Conservation (phyloP, 2,888 invertebrate genomes). For the Trisateles emortualis region DNA sequence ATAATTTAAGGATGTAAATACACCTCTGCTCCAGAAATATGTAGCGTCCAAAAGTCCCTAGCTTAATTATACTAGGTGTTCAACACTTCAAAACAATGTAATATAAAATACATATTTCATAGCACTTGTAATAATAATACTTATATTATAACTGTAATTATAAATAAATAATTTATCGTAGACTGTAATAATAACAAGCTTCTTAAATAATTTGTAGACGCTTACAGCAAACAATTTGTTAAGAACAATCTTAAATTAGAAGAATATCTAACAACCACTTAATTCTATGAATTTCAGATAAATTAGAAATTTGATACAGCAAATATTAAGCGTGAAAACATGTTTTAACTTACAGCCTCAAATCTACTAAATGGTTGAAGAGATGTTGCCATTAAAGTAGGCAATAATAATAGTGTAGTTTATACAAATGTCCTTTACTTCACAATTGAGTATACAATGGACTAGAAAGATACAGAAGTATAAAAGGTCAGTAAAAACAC, state of each 20-base stretch:
- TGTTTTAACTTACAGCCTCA: slow-evolving; percentile 25
- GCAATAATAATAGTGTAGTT: slow-evolving; percentile 20
- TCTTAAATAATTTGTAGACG: slow-evolving; percentile 19
- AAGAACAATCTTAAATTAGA: slow-evolving; percentile 39
- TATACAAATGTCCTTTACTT: slow-evolving; percentile 32
- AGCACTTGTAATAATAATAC: neutral
- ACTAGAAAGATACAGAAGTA: slow-evolving; percentile 73
- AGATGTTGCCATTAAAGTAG: slow-evolving; percentile 12
- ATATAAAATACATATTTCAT: neutral
- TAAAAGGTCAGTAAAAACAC: slow-evolving; percentile 83
- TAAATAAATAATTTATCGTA: neutral
- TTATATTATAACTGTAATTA: slow-evolving; percentile 9
- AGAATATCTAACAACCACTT: slow-evolving; percentile 40
- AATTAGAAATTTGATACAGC: slow-evolving; percentile 23
- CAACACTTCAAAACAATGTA: too few species aligned
- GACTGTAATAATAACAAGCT: slow-evolving; percentile 3
- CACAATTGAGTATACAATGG: slow-evolving; percentile 49
- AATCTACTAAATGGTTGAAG: slow-evolving; percentile 21
- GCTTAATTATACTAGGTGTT: too few species aligned
- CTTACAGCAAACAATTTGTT: slow-evolving; percentile 32
- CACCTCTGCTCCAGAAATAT: neutral
- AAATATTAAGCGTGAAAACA: slow-evolving; percentile 28
- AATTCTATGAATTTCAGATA: slow-evolving; percentile 24
- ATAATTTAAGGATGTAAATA: neutral
- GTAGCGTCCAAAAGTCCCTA: too few species aligned